Conservation (phyloP, 1,140 invertebrate species). For the Heliconius himera region DNA sequence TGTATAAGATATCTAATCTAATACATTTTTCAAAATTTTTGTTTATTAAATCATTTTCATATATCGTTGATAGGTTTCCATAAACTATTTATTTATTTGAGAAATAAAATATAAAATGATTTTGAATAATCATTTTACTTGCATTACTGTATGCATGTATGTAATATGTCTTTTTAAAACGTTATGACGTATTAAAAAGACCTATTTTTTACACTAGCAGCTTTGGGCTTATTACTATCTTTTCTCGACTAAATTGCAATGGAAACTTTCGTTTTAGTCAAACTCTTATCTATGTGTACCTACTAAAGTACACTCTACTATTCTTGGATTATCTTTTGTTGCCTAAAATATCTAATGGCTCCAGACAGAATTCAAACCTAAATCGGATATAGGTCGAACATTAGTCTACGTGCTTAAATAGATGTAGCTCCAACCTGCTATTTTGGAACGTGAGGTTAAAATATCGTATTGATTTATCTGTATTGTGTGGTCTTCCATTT, state of each 20-base stretch:
- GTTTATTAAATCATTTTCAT: neutral
- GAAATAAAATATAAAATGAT: no score
- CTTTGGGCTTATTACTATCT: no score
- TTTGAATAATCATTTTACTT: no score
- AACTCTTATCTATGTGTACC: neutral
- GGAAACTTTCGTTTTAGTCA: neutral
- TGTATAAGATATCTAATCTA: no score
- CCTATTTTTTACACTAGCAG: no score
- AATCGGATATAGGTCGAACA: constrained; percentile 12
- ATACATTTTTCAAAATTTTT: neutral
- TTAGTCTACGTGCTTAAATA: constrained; percentile 8
- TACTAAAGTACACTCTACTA: constrained; percentile 1
- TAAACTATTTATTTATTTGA: no score
- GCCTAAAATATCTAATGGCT: constrained; percentile 4
- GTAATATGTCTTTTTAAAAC: no score
- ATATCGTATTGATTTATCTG: constrained; percentile 14
- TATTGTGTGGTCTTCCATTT: constrained; percentile 12
- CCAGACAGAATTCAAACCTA: constrained; percentile 3
- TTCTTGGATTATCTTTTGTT: constrained; percentile 7
- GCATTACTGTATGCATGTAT: no score
- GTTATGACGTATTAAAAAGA: no score
- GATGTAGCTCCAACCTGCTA: neutral
- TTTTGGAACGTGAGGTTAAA: constrained; percentile 14
- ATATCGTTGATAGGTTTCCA: no score
- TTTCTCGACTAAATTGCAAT: neutral